Evolutionary conservation across 2,113 vertebrate genomes (phyloP), one percentile per base, ranked within the genome.

Genomic region (Protobothrops mucrosquamatus): DNA sequence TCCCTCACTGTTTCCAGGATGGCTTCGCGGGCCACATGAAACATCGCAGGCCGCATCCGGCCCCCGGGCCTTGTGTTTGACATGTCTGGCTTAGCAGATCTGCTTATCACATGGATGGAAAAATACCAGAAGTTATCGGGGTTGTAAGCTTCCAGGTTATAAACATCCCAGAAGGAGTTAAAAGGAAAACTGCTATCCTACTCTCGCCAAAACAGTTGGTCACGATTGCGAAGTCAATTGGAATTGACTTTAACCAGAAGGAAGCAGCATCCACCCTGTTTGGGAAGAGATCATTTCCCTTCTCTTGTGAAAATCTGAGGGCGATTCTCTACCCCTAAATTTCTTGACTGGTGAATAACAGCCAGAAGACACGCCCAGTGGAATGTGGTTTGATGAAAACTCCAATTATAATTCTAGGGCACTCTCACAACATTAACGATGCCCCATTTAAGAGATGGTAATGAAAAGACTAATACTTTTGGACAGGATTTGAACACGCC

Each of bases 401-500:
- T 57, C 20, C 24, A 57, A 85, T 56, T 46, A 64, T 57, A 85
- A 46, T 20, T 11, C 24, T 39, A 81, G 34, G 56, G 18, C 6
- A 20, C 23, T 89, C 9, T 85, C 2, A 6, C 61, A 22, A 6
- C 4, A 23, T 92, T 52, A n/a, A 7, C 54, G 20, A 15, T n/a
- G n/a, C 59, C 43, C 90, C 2, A 2, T 61, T 26, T 10, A 61
- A n/a, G 55, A 52, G 61, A 85, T 89, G 90, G 48, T 2, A 6
- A 87, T 7, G 91, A 91, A 94, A 94, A 64, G 89, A 74, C 87
- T 48, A 29, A 0, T 43, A 87, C 54, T 61, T 94, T 92, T 29
- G 55, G 91, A 85, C 4, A 86, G 69, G 1, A 95, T 54, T 92
- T 89, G 90, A 94, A 94, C 93, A 14, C 20, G 88, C 2, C 0